phyloP scores from a whole-genome alignment of 2,797 vertebrate species.

The Danio tinwini region DNA sequence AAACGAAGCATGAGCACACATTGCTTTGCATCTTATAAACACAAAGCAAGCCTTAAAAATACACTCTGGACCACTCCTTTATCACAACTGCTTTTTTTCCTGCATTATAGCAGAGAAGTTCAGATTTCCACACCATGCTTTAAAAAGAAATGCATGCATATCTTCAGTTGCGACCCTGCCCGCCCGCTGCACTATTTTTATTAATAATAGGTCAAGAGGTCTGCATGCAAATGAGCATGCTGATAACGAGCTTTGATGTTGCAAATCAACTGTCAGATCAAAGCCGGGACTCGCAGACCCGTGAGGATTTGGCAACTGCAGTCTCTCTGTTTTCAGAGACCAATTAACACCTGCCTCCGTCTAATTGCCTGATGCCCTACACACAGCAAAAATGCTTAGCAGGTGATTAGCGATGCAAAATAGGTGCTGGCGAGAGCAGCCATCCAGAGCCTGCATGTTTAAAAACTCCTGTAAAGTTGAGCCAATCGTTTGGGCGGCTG shows the following conservation, averaged over 20 bases:
- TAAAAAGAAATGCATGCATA: background rate
- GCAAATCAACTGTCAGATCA: constrained; percentile 54
- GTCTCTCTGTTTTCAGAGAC: constrained; percentile 44
- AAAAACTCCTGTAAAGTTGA: constrained; percentile 50
- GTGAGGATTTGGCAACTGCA: constrained; percentile 26
- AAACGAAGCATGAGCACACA: too few relatives aligned
- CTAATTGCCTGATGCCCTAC: constrained; percentile 51
- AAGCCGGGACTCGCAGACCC: constrained; percentile 44
- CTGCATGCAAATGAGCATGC: constrained; percentile 20
- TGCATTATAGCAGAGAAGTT: background rate
- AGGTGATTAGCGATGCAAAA: constrained; percentile 54
- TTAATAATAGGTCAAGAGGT: constrained; percentile 37
- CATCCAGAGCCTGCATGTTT: constrained; percentile 35
- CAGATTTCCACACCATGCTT: background rate
- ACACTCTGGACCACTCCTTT: too few relatives aligned
- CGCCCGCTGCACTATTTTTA: background rate
- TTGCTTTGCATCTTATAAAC: too few relatives aligned
- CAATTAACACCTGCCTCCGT: constrained; percentile 51
- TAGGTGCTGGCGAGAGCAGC: constrained; percentile 44
- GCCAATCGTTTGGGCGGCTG: constrained; percentile 20
- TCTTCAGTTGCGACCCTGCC: background rate
- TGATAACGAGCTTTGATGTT: constrained; percentile 48
- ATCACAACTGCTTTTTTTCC: background rate
- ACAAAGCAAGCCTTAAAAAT: too few relatives aligned
- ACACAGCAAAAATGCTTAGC: constrained; percentile 45